Base-by-base conservation (phyloP, 2,888 invertebrate genomes). In the Malthinus seriepunctatus region DNA sequence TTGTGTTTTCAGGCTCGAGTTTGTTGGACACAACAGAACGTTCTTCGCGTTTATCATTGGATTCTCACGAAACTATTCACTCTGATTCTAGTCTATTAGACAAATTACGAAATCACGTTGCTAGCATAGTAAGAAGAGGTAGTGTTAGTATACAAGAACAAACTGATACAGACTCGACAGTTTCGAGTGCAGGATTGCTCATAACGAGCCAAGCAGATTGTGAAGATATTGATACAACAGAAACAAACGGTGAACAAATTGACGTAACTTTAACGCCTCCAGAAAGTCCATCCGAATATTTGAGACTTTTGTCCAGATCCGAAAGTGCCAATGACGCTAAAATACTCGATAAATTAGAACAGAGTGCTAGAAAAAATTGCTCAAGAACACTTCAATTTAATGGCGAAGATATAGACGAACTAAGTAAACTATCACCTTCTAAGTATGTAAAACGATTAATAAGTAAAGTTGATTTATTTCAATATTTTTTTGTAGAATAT, bases 291-390 rank as follows among this genome's bases (percentile, higher is more conserved):
- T 83, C 86, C 8, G 86, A 87, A 68, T 71, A 74, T 51, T 76
- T 84, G 11, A 79, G 85, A 3, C 81, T 86, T 45, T 73, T 87
- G 31, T 84, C 86, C 0, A 80, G 86, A 62, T 88, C 88, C 0
- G 88, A 90, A 70, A 91, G 89, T 72, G 91, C 89, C 0, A 89
- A 88, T n/a, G 91, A 91, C 75, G 88, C 89, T 5, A 87, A 89
- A 70, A 87, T 91, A 33, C 78, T 90, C 32, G 88, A 88, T 67
- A 89, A 89, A 70, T 75, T 89, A 44, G 87, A 87, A 71, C 82
- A 83, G 51, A 73, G 67, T 45, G 60, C 55, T 73, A 51, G 83
- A 79, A 81, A 83, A 3, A 75, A 79, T 32, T 85, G 85, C 75
- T 82, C 84, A 6, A 73, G 85, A 50, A 79, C 81, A 3, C 75